Evolutionary conservation across 2,797 vertebrate genomes (phyloP).

Genomic region (Euthynnus affinis): DNA sequence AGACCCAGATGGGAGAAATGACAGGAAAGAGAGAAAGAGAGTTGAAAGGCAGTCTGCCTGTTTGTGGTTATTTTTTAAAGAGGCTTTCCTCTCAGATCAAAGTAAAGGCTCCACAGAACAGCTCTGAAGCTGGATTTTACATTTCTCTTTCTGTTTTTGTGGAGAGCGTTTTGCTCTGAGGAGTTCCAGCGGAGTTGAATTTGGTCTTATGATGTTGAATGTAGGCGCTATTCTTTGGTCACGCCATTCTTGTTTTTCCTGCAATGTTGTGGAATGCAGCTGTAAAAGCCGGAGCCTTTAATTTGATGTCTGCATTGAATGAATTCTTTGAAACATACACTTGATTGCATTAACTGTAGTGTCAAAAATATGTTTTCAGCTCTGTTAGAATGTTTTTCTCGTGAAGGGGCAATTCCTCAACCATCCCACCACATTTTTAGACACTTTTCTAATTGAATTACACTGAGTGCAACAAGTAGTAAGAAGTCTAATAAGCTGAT

Average conservation of each 20-base stretch:
- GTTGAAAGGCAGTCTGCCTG: slow-evolving; percentile 38
- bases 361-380: neutral
- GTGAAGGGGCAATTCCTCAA: neutral
- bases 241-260: slow-evolving; percentile 6
- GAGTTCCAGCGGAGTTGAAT: slow-evolving; percentile 8
- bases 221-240: neutral
- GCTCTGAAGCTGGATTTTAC: slow-evolving; percentile 41
- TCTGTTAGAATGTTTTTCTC: neutral
- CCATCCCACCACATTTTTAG: neutral
- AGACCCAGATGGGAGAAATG: slow-evolving; percentile 9
- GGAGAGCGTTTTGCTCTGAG: slow-evolving; percentile 28
- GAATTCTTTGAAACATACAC: neutral
- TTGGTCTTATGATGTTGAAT: slow-evolving; percentile 12
- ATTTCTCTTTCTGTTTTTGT: slow-evolving; percentile 29
- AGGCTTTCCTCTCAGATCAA: slow-evolving; percentile 58
- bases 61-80: slow-evolving; percentile 57
- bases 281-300: slow-evolving; percentile 4
- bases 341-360: neutral
- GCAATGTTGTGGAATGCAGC: neutral
- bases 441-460: neutral
- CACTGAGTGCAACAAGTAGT: neutral
- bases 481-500: neutral
- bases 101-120: slow-evolving; percentile 37
- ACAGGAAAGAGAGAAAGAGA: neutral
- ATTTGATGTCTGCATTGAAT: slow-evolving; percentile 17